Evolutionary conservation across 1,140 invertebrate species (phyloP).

Genomic region (Cherax quadricarinatus): DNA sequence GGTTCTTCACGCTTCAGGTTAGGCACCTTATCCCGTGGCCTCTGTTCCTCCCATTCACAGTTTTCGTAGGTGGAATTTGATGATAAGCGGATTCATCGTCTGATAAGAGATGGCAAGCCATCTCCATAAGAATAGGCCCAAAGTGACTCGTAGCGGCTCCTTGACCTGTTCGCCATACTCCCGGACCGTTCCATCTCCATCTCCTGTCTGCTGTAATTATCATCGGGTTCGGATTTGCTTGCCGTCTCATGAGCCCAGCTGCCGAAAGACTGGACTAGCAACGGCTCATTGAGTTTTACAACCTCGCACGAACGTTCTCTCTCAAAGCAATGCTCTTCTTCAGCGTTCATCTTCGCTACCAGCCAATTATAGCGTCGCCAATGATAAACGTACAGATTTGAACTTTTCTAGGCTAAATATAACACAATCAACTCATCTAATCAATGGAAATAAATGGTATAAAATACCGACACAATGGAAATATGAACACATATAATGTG

Average conservation of each 20-base stretch:
- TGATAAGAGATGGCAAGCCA: slow-evolving; percentile 40
- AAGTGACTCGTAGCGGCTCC: slow-evolving; percentile 31
- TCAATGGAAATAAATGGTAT: no score
- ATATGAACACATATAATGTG: no score
- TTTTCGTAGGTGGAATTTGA: slow-evolving; percentile 44
- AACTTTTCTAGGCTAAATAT: no score
- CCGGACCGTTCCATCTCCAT: slow-evolving; percentile 13
- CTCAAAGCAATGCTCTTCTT: background rate
- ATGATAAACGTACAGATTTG: no score
- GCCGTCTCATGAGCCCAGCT: slow-evolving; percentile 28
- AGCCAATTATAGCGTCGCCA: no score
- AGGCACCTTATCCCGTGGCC: background rate
- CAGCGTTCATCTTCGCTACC: background rate
- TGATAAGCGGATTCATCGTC: slow-evolving; percentile 54
- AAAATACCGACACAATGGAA: no score
- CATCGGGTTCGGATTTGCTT: slow-evolving; percentile 38
- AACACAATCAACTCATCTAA: no score
- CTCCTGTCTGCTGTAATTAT: slow-evolving; percentile 41
- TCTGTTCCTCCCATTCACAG: slow-evolving; percentile 7
- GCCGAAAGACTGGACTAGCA: slow-evolving; percentile 15
- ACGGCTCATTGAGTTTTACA: slow-evolving; percentile 55
- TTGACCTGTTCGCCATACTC: slow-evolving; percentile 3
- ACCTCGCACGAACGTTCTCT: background rate
- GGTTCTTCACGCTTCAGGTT: background rate
- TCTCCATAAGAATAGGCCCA: slow-evolving; percentile 44